Conservation (phyloP, 2,113 vertebrate species). For the Microcebus tavaratra region DNA sequence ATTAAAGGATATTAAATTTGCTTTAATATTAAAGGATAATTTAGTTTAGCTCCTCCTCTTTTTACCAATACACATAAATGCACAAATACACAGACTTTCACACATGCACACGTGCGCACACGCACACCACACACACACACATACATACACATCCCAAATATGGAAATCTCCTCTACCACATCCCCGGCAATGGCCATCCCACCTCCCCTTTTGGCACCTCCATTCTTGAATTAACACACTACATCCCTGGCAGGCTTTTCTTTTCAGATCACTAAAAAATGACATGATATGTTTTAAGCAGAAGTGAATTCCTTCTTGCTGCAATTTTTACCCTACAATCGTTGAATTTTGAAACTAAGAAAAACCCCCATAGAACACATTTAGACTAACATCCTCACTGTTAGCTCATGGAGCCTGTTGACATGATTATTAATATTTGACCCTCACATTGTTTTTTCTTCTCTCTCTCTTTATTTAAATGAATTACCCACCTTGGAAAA, state of each 20-base stretch:
- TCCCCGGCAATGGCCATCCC: background rate
- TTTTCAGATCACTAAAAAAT: background rate
- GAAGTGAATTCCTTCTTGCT: background rate
- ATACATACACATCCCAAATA: background rate
- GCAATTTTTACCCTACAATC: background rate
- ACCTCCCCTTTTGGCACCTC: background rate
- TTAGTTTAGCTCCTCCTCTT: background rate
- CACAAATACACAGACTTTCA: background rate
- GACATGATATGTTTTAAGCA: background rate
- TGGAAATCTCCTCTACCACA: background rate
- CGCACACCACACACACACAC: background rate
- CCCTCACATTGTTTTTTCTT: background rate
- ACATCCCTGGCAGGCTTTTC: background rate
- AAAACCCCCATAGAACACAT: background rate
- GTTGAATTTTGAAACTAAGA: conserved; percentile 23
- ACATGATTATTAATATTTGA: background rate
- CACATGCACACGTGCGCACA: background rate
- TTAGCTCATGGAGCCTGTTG: background rate
- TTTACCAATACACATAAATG: background rate
- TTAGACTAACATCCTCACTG: background rate
- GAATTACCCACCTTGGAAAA: background rate
- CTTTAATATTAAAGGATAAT: background rate
- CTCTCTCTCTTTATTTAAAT: background rate
- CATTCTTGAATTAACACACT: background rate
- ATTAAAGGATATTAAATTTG: background rate